Percentiles rank a stretch among this genome's conserved stretches.
Evolutionary conservation across 2,888 invertebrate genomes (phyloP).

Genomic region (Zonitis immaculata): DNA sequence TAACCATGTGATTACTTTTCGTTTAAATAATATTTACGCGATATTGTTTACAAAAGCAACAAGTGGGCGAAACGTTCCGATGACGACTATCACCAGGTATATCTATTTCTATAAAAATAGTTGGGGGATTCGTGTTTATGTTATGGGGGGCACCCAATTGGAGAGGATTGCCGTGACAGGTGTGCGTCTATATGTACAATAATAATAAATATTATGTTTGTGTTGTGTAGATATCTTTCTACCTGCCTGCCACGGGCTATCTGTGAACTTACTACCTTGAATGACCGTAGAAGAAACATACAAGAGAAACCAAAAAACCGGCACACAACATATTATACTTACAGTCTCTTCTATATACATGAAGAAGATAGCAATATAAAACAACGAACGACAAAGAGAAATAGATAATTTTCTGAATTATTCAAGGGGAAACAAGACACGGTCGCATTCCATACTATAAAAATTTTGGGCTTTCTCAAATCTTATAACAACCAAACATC

Average conservation of each 20-base stretch:
- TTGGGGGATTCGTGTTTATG: background rate
- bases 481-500: too few relatives aligned
- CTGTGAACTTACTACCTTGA: slow-evolving; percentile 39
- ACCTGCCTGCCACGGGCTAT: slow-evolving; percentile 30
- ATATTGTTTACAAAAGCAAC: slow-evolving; percentile 21
- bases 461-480: background rate
- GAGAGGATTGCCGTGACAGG: slow-evolving; percentile 11
- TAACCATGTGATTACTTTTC: slow-evolving; percentile 20
- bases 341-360: too few relatives aligned
- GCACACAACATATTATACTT: slow-evolving; percentile 10
- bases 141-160: slow-evolving; percentile 10
- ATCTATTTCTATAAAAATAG: too few relatives aligned
- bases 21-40: slow-evolving; percentile 1
- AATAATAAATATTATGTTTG: background rate
- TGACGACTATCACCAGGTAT: slow-evolving; percentile 12
- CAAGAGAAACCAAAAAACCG: slow-evolving; percentile 29
- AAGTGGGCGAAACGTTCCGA: slow-evolving; percentile 17
- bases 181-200: slow-evolving; percentile 5
- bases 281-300: slow-evolving; percentile 41
- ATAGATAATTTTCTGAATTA: background rate
- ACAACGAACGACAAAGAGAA: too few relatives aligned
- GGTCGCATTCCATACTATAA: slow-evolving; percentile 11
- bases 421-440: background rate
- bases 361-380: too few relatives aligned
- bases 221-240: slow-evolving; percentile 6